phyloP scores from a whole-genome alignment of 2,888 invertebrate genomes.

The Phaonia tiefii region DNA sequence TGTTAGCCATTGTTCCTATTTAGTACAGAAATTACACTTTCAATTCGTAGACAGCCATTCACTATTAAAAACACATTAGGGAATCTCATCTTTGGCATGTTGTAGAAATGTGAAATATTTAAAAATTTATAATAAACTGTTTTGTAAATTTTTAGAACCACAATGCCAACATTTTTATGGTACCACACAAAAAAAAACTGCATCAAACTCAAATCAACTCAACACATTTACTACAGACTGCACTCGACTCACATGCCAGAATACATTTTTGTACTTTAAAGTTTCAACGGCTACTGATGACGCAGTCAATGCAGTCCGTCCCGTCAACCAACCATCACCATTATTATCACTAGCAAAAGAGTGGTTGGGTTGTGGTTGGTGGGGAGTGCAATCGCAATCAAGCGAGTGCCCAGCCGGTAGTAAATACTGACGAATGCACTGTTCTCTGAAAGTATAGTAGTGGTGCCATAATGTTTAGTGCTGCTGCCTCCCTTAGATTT shows the following conservation, averaged over 20 bases:
- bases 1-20: too few species aligned
- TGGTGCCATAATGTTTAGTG: conserved; percentile 19
- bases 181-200: not conserved
- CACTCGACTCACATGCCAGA: not conserved
- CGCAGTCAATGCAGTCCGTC: conserved; percentile 19
- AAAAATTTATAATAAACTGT: too few species aligned
- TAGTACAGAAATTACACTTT: too few species aligned
- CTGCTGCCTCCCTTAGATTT: not conserved
- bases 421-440: conserved; percentile 28
- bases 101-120: too few species aligned
- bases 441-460: not conserved
- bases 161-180: too few species aligned
- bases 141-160: too few species aligned
- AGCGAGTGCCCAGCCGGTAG: not conserved
- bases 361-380: not conserved
- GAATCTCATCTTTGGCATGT: too few species aligned
- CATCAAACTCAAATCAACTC: conserved; percentile 31
- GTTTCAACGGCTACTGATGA: conserved; percentile 56
- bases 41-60: too few species aligned
- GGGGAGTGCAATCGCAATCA: not conserved
- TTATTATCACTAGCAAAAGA: not conserved
- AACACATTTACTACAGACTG: not conserved
- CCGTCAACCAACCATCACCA: not conserved
- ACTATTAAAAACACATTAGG: too few species aligned
- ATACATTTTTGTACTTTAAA: conserved; percentile 25